Conservation (phyloP, 1,140 invertebrate species). For the Ganaspis sp. region DNA sequence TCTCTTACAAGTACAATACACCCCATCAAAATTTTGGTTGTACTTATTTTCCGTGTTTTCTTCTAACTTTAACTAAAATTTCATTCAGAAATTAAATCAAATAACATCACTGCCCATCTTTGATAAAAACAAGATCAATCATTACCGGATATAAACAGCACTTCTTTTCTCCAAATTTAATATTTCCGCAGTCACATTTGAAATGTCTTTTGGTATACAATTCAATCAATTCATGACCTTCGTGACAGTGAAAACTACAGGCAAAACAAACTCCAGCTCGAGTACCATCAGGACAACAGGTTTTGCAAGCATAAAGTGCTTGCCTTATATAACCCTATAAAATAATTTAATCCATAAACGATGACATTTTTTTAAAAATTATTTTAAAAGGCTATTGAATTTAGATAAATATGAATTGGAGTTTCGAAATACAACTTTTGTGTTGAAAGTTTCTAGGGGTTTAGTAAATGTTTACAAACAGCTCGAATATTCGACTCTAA, state of each 20-base stretch:
- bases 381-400: too few relatives aligned
- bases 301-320: constrained; percentile 95
- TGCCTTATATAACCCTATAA: constrained; percentile 95
- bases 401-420: too few relatives aligned
- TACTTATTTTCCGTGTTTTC: constrained; percentile 89
- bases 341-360: too few relatives aligned
- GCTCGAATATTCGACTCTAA: too few relatives aligned
- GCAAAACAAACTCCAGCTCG: constrained; percentile 94
- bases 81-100: constrained; percentile 31
- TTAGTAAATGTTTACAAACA: too few relatives aligned
- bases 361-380: too few relatives aligned
- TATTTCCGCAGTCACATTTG: constrained; percentile 97
- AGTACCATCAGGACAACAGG: constrained; percentile 84
- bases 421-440: too few relatives aligned
- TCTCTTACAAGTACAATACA: constrained; percentile 95
- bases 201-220: constrained; percentile 98
- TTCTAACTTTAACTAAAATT: constrained; percentile 36
- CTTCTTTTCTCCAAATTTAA: constrained; percentile 84
- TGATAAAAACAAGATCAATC: neutral
- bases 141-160: constrained; percentile 84
- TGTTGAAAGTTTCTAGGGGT: too few relatives aligned
- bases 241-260: constrained; percentile 96
- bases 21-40: constrained; percentile 95
- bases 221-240: constrained; percentile 96
- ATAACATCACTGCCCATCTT: neutral